Conservation (phyloP, 2,113 vertebrate species). For the Halichoeres trimaculatus region DNA sequence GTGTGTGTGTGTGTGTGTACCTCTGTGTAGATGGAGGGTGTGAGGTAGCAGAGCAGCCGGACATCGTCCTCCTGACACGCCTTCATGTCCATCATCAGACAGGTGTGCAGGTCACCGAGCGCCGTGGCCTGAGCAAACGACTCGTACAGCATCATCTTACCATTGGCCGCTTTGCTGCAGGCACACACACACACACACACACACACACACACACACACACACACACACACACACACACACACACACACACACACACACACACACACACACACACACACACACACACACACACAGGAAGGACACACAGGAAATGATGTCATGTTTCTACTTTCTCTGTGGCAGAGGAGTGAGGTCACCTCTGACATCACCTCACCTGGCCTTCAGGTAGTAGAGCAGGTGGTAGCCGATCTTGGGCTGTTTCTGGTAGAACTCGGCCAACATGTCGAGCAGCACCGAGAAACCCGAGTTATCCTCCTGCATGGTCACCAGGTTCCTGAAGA, state of each 20-base stretch:
- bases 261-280: not conserved
- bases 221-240: not conserved
- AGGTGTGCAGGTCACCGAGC: conserved; percentile 95
- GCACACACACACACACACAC: not conserved
- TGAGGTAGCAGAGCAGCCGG: conserved; percentile 94
- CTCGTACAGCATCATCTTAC: conserved; percentile 97
- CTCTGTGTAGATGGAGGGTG: conserved; percentile 89
- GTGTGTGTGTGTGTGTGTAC: conserved; percentile 20
- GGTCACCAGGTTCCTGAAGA: conserved; percentile 97
- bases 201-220: not conserved
- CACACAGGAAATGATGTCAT: too few relatives aligned
- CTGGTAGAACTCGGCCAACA: conserved; percentile 95
- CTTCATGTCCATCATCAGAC: conserved; percentile 99
- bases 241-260: not conserved
- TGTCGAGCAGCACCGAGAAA: conserved; percentile 93
- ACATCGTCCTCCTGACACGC: conserved; percentile 97
- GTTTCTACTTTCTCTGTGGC: too few relatives aligned
- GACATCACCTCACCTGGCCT: conserved; percentile 87
- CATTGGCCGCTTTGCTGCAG: conserved; percentile 91
- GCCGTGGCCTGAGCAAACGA: conserved; percentile 96
- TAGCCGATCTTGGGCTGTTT: conserved; percentile 98
- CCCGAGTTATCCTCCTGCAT: conserved; percentile 98
- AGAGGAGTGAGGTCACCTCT: not conserved
- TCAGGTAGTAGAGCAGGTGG: conserved; percentile 95
- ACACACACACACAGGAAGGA: not conserved